Percentiles rank a stretch among this genome's conserved stretches.
These are phyloP conservation scores for Heliothis virescens DNA, from an alignment of 1,140 invertebrate genomes.

Conservation along the genomic window DNA sequence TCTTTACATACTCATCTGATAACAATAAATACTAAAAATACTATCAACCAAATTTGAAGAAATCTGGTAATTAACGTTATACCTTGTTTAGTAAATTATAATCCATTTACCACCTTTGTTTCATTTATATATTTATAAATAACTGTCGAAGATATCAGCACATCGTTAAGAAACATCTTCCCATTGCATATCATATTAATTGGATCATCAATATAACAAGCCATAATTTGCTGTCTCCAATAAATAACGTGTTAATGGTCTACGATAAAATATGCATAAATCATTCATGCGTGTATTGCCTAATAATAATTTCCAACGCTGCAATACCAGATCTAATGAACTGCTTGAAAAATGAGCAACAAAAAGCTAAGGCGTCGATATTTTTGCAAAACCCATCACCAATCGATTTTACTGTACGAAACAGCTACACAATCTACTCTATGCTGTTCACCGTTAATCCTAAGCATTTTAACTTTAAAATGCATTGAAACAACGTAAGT, in stretches of 20 bases:
- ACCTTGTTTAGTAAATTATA: neutral
- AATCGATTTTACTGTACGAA: neutral
- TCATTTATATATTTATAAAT: no score
- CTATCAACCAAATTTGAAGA: neutral
- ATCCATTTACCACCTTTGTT: neutral
- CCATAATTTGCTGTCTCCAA: constrained; percentile 6
- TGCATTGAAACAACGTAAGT: constrained; percentile 15
- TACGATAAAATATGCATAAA: constrained; percentile 9
- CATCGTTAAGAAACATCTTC: neutral
- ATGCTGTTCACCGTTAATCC: neutral
- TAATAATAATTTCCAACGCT: neutral
- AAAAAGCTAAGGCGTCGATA: neutral
- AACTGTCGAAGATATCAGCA: neutral
- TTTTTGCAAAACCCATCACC: neutral
- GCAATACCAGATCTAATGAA: neutral
- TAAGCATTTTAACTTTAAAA: constrained; percentile 6
- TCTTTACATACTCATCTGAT: constrained; percentile 35
- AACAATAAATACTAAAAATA: no score
- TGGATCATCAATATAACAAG: constrained; percentile 16
- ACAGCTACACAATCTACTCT: neutral
- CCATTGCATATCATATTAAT: constrained; percentile 34
- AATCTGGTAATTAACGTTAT: neutral
- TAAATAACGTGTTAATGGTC: constrained; percentile 21
- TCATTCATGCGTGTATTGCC: neutral
- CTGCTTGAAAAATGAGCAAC: neutral